These are phyloP conservation scores for Drosophila pruinosa DNA, from an alignment of 1,140 invertebrate species.

Conservation along the genomic window DNA sequence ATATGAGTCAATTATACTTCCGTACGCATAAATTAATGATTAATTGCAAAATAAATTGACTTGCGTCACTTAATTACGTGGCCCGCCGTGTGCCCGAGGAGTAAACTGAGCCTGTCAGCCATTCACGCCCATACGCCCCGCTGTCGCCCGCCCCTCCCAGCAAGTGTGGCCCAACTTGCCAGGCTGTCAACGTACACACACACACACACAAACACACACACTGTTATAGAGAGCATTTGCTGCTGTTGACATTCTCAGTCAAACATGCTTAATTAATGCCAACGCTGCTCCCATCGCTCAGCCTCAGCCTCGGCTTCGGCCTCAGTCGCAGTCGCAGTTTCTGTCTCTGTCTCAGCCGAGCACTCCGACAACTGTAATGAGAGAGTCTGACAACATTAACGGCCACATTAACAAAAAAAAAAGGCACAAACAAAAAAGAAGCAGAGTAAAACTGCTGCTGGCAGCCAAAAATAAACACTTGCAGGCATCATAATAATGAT, in stretches of 20 bases:
- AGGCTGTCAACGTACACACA: slow-evolving; percentile 57
- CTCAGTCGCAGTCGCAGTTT: slow-evolving; percentile 7
- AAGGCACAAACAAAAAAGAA: neutral
- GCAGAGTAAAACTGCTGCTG: slow-evolving; percentile 22
- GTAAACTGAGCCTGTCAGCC: slow-evolving; percentile 36
- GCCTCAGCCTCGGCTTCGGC: neutral
- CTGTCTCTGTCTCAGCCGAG: slow-evolving; percentile 1
- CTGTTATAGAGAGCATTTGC: slow-evolving; percentile 25
- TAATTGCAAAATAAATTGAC: slow-evolving; percentile 82
- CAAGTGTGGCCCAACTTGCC: slow-evolving; percentile 12
- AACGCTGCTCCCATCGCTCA: slow-evolving; percentile 57
- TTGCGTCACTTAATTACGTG: slow-evolving; percentile 77
- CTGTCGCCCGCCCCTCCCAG: neutral
- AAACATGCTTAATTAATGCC: slow-evolving; percentile 82
- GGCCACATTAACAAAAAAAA: slow-evolving; percentile 70
- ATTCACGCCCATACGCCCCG: slow-evolving; percentile 5
- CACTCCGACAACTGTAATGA: slow-evolving; percentile 54
- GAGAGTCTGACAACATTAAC: slow-evolving; percentile 77
- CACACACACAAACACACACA: slow-evolving; percentile 21
- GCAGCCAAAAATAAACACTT: slow-evolving; percentile 78
- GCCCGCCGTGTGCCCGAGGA: slow-evolving; percentile 40
- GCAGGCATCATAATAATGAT: slow-evolving; percentile 76
- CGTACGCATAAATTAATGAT: slow-evolving; percentile 82
- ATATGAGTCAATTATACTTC: slow-evolving; percentile 80
- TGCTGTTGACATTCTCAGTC: slow-evolving; percentile 79